Base-by-base conservation (phyloP, 2,113 vertebrate species). In the Melanotaenia duboulayi region DNA sequence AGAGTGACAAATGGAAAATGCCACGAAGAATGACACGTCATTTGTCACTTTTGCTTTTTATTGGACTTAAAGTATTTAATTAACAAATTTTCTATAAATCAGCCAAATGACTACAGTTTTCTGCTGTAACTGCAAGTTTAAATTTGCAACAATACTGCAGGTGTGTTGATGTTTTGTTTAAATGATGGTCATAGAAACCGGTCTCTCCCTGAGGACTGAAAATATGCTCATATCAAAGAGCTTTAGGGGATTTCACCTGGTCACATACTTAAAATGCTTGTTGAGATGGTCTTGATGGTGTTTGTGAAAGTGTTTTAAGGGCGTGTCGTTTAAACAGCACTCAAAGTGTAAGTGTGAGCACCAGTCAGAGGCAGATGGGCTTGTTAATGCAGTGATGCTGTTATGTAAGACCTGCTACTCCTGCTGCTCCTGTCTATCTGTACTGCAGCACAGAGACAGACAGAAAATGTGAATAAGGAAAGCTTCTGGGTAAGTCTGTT, bases 321-420 rank as follows among this genome's bases (percentile, higher is more conserved):
- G 74, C 50, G 70, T 46, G 35, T 75, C 54, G 57, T 79, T 79
- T 64, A 50, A 76, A 79, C 49, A 48, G 59, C 58, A 58, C 62
- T 64, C 35, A 71, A 75, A 81, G 71, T 74, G 19, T 46, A 67
- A 76, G 72, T 65, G 70, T 75, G 63, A 85, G 82, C 76, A 87
- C 68, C 82, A 87, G 80, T 87, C 71, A 65, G 80, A 79, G 77
- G 87, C 90, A 90, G 90, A 90, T 89, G 90, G 90, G 82, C 82
- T 87, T 40, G 77, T 87, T 91, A 91, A 90, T 89, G 89, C 89
- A 89, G 89, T 75, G 86, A 87, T 88, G 86, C 79, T 19, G 84
- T 91, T 91, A 90, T 84, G 83, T 87, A 90, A 92, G 90, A 88
- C 62, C 69, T 71, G 89, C 83, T 78, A 82, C 66, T 61, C 82